Percentiles rank a stretch among this genome's conserved stretches.
Evolutionary conservation across 2,113 vertebrate species (phyloP).

Genomic region (mouse (Mus musculus)): DNA sequence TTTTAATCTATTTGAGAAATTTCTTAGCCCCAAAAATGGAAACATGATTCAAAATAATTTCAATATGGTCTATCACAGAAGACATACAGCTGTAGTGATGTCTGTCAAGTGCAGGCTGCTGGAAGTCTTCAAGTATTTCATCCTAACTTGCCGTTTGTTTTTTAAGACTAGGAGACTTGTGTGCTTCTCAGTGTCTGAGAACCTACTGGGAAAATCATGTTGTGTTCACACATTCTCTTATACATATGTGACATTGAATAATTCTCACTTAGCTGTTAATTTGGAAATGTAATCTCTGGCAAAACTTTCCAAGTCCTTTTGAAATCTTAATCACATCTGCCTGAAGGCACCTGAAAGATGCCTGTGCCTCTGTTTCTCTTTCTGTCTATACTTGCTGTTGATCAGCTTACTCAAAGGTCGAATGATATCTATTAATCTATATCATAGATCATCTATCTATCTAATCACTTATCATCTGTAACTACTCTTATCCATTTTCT

Average conservation of each 20-base stretch:
- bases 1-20: constrained; percentile 22
- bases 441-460: not conserved
- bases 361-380: not conserved
- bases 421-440: not conserved
- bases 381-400: not conserved
- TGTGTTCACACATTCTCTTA: not conserved
- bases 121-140: not conserved
- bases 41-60: constrained; percentile 17
- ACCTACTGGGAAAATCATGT: not conserved
- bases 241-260: not conserved
- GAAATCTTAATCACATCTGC: not conserved
- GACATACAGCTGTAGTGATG: not conserved
- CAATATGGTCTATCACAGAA: not conserved
- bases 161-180: not conserved
- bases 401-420: accelerated
- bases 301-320: not conserved
- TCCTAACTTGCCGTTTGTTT: not conserved
- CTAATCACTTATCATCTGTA: not conserved
- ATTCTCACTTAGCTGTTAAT: not conserved
- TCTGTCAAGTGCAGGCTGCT: not conserved
- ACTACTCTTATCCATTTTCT: not conserved
- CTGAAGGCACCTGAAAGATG: not conserved
- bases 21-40: constrained; percentile 6
- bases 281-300: not conserved
- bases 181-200: not conserved